A percentile compares a stretch with the other conserved stretches of the same genome.
Evolutionary conservation across 2,113 vertebrate species (phyloP).

Genomic region (Sphaerodactylus townsendi): DNA sequence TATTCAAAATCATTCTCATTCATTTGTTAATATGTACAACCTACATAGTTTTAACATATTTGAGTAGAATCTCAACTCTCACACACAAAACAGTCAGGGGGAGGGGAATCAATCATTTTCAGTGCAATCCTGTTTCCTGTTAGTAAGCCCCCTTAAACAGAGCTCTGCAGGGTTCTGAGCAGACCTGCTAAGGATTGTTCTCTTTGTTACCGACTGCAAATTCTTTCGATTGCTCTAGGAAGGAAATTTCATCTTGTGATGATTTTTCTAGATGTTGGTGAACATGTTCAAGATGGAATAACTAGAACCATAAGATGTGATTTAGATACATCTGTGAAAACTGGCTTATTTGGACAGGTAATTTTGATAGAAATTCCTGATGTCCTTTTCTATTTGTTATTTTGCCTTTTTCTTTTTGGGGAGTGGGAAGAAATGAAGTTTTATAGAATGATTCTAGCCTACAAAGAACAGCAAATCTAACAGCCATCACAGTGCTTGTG

Average conservation of each 20-base stretch:
- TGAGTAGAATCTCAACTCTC: too few relatives aligned
- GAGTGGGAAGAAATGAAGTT: background rate
- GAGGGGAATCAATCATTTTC: too few relatives aligned
- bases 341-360: background rate
- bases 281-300: background rate
- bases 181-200: too few relatives aligned
- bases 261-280: background rate
- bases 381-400: background rate
- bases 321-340: background rate
- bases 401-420: background rate
- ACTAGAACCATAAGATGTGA: background rate
- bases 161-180: too few relatives aligned
- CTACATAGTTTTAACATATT: too few relatives aligned
- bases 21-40: too few relatives aligned
- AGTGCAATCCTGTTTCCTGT: too few relatives aligned
- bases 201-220: too few relatives aligned
- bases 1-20: too few relatives aligned
- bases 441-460: background rate
- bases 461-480: background rate
- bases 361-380: background rate
- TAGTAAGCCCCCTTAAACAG: too few relatives aligned
- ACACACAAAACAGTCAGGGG: too few relatives aligned
- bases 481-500: fast-evolving
- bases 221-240: background rate
- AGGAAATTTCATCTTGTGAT: background rate